Percentiles rank a stretch among this genome's conserved stretches.
Conservation (phyloP, 2,113 vertebrate species). For the Bos taurus region DNA sequence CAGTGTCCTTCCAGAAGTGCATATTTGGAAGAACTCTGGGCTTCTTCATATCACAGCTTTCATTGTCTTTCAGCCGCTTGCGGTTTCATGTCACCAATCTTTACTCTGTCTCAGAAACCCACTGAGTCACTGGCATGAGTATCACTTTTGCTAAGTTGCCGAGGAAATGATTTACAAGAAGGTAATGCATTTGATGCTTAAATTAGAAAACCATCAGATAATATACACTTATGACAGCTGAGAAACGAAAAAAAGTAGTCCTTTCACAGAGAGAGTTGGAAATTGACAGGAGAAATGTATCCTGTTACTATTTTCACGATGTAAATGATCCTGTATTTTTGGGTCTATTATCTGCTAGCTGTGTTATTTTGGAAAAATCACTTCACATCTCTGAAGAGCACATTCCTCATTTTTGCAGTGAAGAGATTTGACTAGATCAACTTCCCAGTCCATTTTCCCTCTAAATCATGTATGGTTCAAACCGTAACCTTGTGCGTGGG, state of each 20-base stretch:
- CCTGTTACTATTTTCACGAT: not conserved
- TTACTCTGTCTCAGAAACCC: not conserved
- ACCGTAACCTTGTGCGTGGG: fast-evolving
- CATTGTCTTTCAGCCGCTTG: not conserved
- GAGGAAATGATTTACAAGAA: not conserved
- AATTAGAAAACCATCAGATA: not conserved
- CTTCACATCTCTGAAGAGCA: not conserved
- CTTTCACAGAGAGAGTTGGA: not conserved
- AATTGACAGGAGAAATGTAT: not conserved
- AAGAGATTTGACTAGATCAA: not conserved
- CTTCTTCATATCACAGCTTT: not conserved
- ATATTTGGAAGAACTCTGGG: fast-evolving
- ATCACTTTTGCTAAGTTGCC: not conserved
- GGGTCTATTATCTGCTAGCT: not conserved
- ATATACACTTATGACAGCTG: not conserved
- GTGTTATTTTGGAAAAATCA: not conserved
- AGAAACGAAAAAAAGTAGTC: not conserved
- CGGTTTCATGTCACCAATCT: not conserved
- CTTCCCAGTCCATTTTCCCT: not conserved
- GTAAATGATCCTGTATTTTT: not conserved
- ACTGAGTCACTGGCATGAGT: not conserved
- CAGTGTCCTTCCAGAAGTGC: not conserved
- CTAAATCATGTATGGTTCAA: not conserved
- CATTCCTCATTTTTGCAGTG: not conserved
- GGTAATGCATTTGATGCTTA: not conserved